Evolutionary conservation across 2,888 invertebrate genomes (phyloP), one percentile per base, ranked within the genome.

Genomic region (Argyresthia albistria): DNA sequence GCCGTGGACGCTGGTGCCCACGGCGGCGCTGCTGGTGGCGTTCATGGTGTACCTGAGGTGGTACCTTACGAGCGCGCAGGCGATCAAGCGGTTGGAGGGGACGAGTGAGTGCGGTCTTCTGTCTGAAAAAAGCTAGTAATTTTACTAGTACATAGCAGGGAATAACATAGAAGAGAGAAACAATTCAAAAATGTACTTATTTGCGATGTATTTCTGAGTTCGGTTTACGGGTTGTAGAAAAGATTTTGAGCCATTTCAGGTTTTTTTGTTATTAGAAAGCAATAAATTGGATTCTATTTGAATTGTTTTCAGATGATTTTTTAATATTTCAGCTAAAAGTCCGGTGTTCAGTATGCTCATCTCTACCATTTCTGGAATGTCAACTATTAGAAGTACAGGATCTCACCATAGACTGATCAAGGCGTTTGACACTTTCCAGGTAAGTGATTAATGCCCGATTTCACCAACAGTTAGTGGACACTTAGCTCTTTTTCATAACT

Each of bases 341-440:
- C 95, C 95, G 0, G 92, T 96, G 1, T 95, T 93, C 67, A 91
- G 94, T 7, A 94, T 95, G 80, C 83, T 95, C 35, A 93, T 91
- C 60, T 91, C 93, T 1, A 92, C 93, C 0, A 82, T 95, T 45
- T 88, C 91, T 56, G 95, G 95, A 11, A 78, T 96, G 8, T 82
- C 92, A 0, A 94, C 95, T 0, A 93, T 96, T 14, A 86, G 95
- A 66, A 93, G 94, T 37, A 92, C 91, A 36, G 80, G 88, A 47
- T 90, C 91, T 1, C 90, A 94, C 69, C 64, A 76, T 0, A 88
- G 90, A 60, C 88, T 94, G 43, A 83, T 89, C 37, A 67, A 68
- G 37, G 87, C 88, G 56, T 93, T 93, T 64, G 90, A 91, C 59
- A 73, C 75, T 47, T 86, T 88, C 50, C 91, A 91, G 81, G 91